Evolutionary conservation across 2,113 vertebrate genomes (phyloP).

Genomic region (Plecturocebus donacophilus): DNA sequence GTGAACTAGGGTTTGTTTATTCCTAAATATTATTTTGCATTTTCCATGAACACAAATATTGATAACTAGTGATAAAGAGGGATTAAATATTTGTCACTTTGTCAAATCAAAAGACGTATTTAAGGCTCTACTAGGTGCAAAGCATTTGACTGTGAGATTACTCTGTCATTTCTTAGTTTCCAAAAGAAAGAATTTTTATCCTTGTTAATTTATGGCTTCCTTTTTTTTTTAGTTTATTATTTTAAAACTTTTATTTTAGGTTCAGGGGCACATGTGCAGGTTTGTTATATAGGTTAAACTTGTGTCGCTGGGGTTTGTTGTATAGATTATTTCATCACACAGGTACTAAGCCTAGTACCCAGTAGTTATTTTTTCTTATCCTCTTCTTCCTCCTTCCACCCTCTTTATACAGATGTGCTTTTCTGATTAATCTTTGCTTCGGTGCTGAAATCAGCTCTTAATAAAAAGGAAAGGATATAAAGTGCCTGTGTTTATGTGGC

Average conservation of each 20-base stretch:
- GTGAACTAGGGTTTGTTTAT: constrained; percentile 15
- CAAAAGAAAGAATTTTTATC: background rate
- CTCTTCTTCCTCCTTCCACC: no score
- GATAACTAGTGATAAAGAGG: background rate
- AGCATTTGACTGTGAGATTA: background rate
- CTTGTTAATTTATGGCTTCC: background rate
- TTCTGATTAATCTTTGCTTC: constrained; percentile 36
- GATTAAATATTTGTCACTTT: background rate
- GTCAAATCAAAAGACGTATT: background rate
- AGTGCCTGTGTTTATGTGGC: background rate
- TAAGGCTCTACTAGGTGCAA: background rate
- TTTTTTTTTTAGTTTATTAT: background rate
- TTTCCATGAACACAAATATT: background rate
- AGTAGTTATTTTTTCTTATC: no score
- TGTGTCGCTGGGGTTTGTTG: no score
- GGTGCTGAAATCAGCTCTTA: background rate
- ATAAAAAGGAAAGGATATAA: background rate
- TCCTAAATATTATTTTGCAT: background rate
- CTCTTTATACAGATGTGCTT: background rate
- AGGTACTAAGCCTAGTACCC: no score
- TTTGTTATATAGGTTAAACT: no score
- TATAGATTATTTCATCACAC: no score
- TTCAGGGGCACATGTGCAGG: no score
- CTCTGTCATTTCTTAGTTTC: background rate
- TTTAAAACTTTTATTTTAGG: no score